Evolutionary conservation across 2,888 invertebrate genomes (phyloP), one percentile per base, ranked within the genome.

Genomic region (Cantharis flavilabris): DNA sequence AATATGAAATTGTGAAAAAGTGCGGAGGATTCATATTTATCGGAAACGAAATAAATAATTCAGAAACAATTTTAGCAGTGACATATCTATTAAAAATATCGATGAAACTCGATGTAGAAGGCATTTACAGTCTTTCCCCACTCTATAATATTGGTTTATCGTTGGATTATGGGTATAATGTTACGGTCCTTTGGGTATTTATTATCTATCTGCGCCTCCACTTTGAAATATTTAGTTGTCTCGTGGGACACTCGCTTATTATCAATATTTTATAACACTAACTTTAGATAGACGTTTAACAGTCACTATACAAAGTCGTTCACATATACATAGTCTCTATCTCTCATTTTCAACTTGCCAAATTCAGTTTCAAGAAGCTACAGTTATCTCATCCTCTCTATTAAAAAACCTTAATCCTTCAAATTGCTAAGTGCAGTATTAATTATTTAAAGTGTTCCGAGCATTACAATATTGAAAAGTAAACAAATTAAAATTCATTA

Each of bases 121-220:
- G 76, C 78, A 72, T 74, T 76, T 78, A 78, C 72, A 49, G 63
- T 63, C 63, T 76, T 72, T 78, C 73, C 64, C 73, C 73, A 70
- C 72, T 67, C 76, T 62, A 67, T 76, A 73, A 76, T 76, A 76
- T 76, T 72, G 73, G 76, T 78, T 78, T 78, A 78, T 78, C 73
- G 76, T 62, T 16, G 76, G 76, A 76, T 76, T 78, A 76, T 20
- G 70, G 69, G 74, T 73, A 74, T 76, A 76, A 76, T 70, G 69
- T 65, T 20, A 20, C 65, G 63, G 67, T 75, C 78, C 73, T 69
- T 69, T 65, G 74, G 78, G 75, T 72, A 73, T 76, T 76, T 76
- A 76, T 76, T 78, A 78, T 78, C 78, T 78, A 76, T 76, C 78
- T 78, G 71, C 73, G 76, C 76, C 71, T 76, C 33, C 72, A 72